Evolutionary conservation across 1,140 invertebrate genomes (phyloP).

Genomic region (Episyrphus balteatus): DNA sequence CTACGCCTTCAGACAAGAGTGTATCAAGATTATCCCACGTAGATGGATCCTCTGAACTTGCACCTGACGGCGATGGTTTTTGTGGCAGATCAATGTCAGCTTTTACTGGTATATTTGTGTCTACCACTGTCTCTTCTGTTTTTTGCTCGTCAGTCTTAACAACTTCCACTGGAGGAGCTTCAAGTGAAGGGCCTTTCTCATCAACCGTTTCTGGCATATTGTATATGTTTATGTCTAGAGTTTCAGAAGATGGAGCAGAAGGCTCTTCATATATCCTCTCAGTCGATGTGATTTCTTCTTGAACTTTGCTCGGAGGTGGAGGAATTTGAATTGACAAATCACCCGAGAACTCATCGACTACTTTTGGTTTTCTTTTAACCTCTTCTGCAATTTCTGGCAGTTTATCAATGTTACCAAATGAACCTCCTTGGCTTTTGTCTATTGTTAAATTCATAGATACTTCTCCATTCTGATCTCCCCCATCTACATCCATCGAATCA

Average conservation of each 20-base stretch:
- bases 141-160: conserved; percentile 4
- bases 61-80: conserved; percentile 21
- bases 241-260: not conserved
- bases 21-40: not conserved
- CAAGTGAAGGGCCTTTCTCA: not conserved
- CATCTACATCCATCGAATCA: not conserved
- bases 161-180: conserved; percentile 1
- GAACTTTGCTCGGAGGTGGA: not conserved
- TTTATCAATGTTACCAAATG: not conserved
- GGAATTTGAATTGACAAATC: not conserved
- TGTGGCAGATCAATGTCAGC: conserved; percentile 21
- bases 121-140: no score
- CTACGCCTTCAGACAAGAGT: no score
- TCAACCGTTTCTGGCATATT: no score
- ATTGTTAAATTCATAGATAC: conserved; percentile 36
- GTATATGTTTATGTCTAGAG: not conserved
- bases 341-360: not conserved
- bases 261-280: not conserved
- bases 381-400: not conserved
- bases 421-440: conserved; percentile 21
- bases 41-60: conserved; percentile 5
- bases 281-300: not conserved
- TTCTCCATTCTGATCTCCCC: not conserved
- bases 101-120: not conserved
- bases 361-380: not conserved